These are phyloP conservation scores for Drosophila kokeensis DNA, from an alignment of 2,888 invertebrate genomes.

Conservation along the genomic window DNA sequence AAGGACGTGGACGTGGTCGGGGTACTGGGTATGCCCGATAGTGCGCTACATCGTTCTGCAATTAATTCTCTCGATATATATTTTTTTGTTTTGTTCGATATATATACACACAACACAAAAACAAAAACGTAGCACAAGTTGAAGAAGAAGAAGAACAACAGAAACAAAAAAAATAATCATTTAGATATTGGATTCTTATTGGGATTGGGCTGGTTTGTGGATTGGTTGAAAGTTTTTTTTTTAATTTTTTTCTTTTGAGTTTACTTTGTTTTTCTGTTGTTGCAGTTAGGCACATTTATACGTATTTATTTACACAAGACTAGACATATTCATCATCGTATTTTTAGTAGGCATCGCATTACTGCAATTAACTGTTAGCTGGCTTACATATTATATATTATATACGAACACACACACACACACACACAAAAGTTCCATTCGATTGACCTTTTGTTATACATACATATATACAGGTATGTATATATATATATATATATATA, in stretches of 20 bases:
- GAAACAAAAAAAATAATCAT: slow-evolving; percentile 30
- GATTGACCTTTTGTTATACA: slow-evolving; percentile 9
- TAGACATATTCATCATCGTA: slow-evolving; percentile 80
- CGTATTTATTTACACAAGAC: slow-evolving; percentile 66
- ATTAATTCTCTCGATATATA: slow-evolving; percentile 77
- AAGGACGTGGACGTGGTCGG: slow-evolving; percentile 84
- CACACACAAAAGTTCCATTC: slow-evolving; percentile 19
- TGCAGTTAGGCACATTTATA: slow-evolving; percentile 49
- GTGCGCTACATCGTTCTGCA: slow-evolving; percentile 91
- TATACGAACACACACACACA: slow-evolving; percentile 9
- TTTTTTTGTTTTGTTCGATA: slow-evolving; percentile 13
- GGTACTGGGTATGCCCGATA: slow-evolving; percentile 85
- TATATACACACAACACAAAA: slow-evolving; percentile 65
- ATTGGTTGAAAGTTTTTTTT: slow-evolving; percentile 16
- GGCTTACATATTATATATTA: slow-evolving; percentile 4
- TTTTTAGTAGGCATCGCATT: slow-evolving; percentile 68
- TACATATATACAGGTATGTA: slow-evolving; percentile 5
- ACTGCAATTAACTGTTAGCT: slow-evolving; percentile 45
- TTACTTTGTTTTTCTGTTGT: slow-evolving; percentile 44
- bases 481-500: background rate
- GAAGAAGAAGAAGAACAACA: slow-evolving; percentile 4
- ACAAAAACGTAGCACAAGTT: slow-evolving; percentile 17
- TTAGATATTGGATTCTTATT: slow-evolving; percentile 25
- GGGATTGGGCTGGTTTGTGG: slow-evolving; percentile 2
- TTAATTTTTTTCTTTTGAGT: slow-evolving; percentile 22